Conservation (phyloP, 2,797 vertebrate species). For the Pseudochirops cupreus region DNA sequence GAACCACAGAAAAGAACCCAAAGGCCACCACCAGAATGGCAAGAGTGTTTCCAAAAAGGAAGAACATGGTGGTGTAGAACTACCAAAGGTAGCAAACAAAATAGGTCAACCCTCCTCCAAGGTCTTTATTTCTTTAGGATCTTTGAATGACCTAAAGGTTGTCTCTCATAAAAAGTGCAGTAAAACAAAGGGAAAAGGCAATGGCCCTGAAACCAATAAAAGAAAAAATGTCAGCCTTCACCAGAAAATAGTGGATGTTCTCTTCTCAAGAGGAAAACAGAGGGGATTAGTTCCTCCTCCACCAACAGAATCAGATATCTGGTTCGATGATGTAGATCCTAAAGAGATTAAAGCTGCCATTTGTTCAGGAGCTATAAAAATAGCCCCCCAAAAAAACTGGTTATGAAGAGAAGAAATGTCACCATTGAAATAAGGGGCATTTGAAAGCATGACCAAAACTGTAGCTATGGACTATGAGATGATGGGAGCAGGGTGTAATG, state of each 20-base stretch:
- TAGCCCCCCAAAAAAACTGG: conserved; percentile 88
- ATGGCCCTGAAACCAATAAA: conserved; percentile 70
- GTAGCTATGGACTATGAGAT: conserved; percentile 98
- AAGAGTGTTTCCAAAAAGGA: not conserved
- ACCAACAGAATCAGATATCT: conserved; percentile 90
- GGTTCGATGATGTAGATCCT: conserved; percentile 96
- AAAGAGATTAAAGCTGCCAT: conserved; percentile 93
- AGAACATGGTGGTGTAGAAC: not conserved
- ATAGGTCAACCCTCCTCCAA: fast-evolving
- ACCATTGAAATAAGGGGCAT: conserved; percentile 91
- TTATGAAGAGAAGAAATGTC: conserved; percentile 59
- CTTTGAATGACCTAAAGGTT: not conserved
- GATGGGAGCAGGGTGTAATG: no score
- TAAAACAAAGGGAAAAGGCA: not conserved
- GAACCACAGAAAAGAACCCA: conserved; percentile 44
- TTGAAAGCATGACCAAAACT: conserved; percentile 91
- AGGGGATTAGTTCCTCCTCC: conserved; percentile 73
- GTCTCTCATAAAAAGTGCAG: not conserved
- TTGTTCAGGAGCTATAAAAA: conserved; percentile 91
- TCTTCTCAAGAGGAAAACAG: conserved; percentile 80
- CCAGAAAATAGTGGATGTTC: conserved; percentile 45
- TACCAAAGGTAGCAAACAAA: not conserved
- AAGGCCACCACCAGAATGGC: not conserved
- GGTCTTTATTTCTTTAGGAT: fast-evolving
- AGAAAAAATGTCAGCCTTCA: conserved; percentile 26